Conservation (phyloP, 2,797 vertebrate species). For the Lophotriccus pileatus region DNA sequence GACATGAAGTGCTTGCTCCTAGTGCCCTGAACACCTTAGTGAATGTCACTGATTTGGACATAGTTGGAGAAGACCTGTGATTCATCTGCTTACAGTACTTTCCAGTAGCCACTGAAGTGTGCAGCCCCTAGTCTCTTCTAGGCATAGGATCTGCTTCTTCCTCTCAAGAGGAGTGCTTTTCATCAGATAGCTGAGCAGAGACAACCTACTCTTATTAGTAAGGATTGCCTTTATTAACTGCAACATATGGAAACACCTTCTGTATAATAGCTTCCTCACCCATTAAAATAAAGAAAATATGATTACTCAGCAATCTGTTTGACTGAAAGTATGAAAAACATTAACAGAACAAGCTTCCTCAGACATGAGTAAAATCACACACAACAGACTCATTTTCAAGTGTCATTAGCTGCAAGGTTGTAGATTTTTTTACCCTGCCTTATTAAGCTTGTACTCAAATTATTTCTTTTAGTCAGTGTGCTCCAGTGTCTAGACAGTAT, state of each 20-base stretch:
- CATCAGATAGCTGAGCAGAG: background rate
- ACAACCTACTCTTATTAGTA: constrained; percentile 21
- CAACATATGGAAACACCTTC: constrained; percentile 27
- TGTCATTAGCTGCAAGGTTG: constrained; percentile 31
- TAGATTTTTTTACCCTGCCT: constrained; percentile 43
- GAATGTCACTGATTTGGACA: background rate
- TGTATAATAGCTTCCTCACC: constrained; percentile 37
- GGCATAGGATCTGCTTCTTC: background rate
- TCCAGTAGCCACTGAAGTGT: background rate
- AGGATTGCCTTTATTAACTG: constrained; percentile 46
- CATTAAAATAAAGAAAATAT: constrained; percentile 32
- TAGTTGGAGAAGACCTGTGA: constrained; percentile 6
- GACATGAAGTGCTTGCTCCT: background rate
- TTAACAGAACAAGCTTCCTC: constrained; percentile 28
- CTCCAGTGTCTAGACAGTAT: constrained; percentile 16
- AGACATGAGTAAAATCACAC: constrained; percentile 30
- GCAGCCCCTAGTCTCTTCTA: background rate
- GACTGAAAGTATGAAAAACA: constrained; percentile 40
- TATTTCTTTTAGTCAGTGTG: constrained; percentile 22
- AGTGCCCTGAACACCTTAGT: background rate
- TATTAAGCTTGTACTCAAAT: constrained; percentile 15
- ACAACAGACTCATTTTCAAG: constrained; percentile 38
- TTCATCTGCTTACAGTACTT: background rate
- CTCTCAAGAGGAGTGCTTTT: constrained; percentile 12
- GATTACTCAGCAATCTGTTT: constrained; percentile 47